phyloP scores from a whole-genome alignment of 2,888 invertebrate genomes.

The Cerastoderma edule region DNA sequence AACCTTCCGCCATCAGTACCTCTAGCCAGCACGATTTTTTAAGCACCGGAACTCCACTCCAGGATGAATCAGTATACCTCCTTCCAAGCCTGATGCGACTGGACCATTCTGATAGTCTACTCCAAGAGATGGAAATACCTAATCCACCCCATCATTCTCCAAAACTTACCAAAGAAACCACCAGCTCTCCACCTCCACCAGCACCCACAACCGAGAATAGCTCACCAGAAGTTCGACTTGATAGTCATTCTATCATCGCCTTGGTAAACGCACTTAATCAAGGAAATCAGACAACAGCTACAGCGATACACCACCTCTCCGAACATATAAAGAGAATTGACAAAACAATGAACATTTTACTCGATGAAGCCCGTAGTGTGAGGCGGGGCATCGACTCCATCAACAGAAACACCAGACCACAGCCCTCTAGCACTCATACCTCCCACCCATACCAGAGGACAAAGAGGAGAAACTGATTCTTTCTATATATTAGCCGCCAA shows the following conservation, averaged over 20 bases:
- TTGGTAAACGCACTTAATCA: neutral
- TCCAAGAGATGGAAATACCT: neutral
- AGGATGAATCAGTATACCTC: neutral
- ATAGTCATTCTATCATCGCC: neutral
- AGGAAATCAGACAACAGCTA: too few species aligned
- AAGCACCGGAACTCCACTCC: neutral
- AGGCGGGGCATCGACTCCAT: neutral
- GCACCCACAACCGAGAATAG: neutral
- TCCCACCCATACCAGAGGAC: too few species aligned
- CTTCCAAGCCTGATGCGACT: neutral
- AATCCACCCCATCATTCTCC: neutral
- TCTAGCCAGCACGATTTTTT: neutral
- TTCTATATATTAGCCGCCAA: too few species aligned
- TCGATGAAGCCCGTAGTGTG: neutral
- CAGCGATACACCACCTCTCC: neutral
- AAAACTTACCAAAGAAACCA: neutral
- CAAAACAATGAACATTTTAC: neutral
- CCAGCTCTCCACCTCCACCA: neutral
- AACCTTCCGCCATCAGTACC: too few species aligned
- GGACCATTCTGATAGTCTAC: neutral
- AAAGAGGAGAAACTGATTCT: too few species aligned
- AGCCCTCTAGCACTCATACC: too few species aligned
- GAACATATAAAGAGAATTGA: neutral
- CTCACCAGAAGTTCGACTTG: neutral
- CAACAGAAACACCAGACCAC: neutral